Evolutionary conservation across 2,113 vertebrate species (phyloP).

Genomic region (Micromys minutus): DNA sequence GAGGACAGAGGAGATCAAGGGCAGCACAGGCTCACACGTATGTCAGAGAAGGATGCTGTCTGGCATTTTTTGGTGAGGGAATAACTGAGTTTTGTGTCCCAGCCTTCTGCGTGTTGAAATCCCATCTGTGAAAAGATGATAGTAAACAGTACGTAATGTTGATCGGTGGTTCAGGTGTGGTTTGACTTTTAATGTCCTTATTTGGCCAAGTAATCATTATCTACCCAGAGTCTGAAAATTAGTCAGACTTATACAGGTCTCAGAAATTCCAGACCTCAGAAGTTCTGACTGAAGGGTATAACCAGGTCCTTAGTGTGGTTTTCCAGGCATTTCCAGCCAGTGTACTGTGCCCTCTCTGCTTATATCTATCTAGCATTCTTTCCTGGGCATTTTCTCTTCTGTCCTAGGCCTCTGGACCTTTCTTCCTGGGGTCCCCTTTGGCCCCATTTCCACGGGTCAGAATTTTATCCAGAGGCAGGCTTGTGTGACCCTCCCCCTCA

Average conservation of each 20-base stretch:
- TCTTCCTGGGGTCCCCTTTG: neutral
- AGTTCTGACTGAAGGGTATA: neutral
- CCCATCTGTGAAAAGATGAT: neutral
- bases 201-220: slow-evolving; percentile 4
- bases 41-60: neutral
- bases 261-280: neutral
- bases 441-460: neutral
- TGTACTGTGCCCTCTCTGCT: accelerated
- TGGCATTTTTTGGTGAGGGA: neutral
- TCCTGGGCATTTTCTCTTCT: accelerated
- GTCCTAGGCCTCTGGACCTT: neutral
- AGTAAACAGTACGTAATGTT: neutral
- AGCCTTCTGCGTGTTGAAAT: neutral
- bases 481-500: neutral
- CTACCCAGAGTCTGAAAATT: neutral
- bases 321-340: neutral
- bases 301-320: neutral
- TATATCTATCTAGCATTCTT: too few relatives aligned
- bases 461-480: neutral
- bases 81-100: neutral
- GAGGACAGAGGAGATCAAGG: neutral
- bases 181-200: slow-evolving; percentile 10
- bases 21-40: accelerated
- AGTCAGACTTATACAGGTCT: neutral
- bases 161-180: neutral